Percentiles rank a stretch among this genome's conserved stretches.
These are phyloP conservation scores for Balaenoptera acutorostrata DNA, from an alignment of 2,113 vertebrate species.

Conservation along the genomic window DNA sequence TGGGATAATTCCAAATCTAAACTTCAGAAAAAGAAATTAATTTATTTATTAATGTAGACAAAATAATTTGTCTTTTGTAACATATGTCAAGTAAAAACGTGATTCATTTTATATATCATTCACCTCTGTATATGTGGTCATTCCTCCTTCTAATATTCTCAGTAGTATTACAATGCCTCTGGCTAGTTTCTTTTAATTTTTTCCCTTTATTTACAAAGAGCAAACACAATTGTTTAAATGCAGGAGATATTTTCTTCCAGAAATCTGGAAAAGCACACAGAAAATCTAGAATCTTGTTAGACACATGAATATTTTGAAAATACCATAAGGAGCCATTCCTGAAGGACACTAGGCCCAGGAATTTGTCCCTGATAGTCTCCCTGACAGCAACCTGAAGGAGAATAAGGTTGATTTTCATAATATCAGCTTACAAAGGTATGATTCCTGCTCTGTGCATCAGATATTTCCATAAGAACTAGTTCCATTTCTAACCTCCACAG, in stretches of 20 bases:
- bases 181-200: conserved; percentile 70
- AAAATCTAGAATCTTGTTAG: conserved; percentile 56
- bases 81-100: conserved; percentile 56
- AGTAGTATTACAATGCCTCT: conserved; percentile 71
- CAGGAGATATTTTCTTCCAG: conserved; percentile 20
- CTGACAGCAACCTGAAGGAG: neutral
- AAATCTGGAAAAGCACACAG: neutral
- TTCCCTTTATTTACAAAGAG: conserved; percentile 59
- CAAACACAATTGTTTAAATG: conserved; percentile 46
- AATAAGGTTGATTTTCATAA: neutral
- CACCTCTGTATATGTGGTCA: conserved; percentile 45
- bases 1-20: conserved; percentile 44
- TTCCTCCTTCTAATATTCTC: conserved; percentile 72
- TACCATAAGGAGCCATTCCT: neutral
- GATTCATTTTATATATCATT: conserved; percentile 72
- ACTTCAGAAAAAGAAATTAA: conserved; percentile 63
- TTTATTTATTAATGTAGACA: conserved; percentile 73
- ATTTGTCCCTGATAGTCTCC: neutral
- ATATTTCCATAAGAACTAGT: neutral
- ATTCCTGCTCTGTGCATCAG: neutral
- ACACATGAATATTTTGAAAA: conserved; percentile 40
- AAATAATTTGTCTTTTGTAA: conserved; percentile 74
- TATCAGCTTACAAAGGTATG: neutral
- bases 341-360: neutral
- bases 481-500: neutral